Base-by-base conservation (phyloP, 2,888 invertebrate species). In the Stenoptilia bipunctidactyla region DNA sequence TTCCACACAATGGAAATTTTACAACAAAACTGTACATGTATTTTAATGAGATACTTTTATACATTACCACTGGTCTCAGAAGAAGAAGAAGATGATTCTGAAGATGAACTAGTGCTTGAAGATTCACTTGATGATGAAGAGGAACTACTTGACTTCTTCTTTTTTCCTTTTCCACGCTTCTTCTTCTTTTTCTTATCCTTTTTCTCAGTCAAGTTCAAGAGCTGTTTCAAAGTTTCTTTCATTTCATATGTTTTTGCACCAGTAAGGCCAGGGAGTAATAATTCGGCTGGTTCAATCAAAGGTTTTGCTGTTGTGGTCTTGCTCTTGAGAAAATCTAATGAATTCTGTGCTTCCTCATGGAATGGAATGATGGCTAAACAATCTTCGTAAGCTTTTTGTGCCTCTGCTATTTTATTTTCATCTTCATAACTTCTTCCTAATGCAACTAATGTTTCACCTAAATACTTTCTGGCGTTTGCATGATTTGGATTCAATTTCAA, bases 361-460 rank as follows among this genome's bases (percentile, higher is more conserved):
- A 90, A 92, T 0, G 95, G 94, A 58, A 92, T 91, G 38, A 95
- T 90, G 4, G 89, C 88, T 38, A 95, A 72, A 61, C 94, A 95
- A 61, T 92, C 92, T 56, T 91, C 91, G 55, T 94, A 95, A 0
- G 93, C 92, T 53, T 93, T 93, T 41, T 92, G 86, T 0, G 95
- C 94, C 50, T 94, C 94, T 1, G 93, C 90, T 39, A 92, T 87
- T 54, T 94, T 93, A 58, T 92, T 92, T 52, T 93, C 93, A 53
- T 94, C 94, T 62, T 95, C 94, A 63, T 92, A 93, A 61, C 94
- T 94, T 37, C 94, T 88, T 27, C 94, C 97, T 38, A 93, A 79
- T 0, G 96, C 97, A 1, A 96, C 92, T 35, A 96, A 75, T 0
- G 97, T 97, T 71, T 97, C 96, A 25, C 95, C 93, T 85, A 96